A percentile compares a stretch with the other conserved stretches of the same genome.
Conservation (phyloP, 2,113 vertebrate genomes). For the Tiliqua scincoides region DNA sequence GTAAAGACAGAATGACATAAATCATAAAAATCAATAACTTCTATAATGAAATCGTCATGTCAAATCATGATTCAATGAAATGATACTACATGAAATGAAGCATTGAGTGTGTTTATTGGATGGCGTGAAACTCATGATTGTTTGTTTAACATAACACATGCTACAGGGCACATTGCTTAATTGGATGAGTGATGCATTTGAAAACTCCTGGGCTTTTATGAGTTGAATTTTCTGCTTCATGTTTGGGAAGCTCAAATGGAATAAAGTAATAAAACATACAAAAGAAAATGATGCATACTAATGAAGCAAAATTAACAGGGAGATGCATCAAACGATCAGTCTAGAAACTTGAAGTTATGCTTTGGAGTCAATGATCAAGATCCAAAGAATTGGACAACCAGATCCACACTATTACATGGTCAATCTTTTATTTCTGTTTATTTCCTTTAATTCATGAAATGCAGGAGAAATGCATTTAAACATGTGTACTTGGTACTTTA, state of each 20-base stretch:
- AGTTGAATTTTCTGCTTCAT: conserved; percentile 17
- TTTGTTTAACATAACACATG: conserved; percentile 19
- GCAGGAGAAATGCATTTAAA: no score
- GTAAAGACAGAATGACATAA: conserved; percentile 1
- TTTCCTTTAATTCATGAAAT: no score
- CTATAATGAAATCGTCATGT: conserved; percentile 10
- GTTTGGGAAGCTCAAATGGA: conserved; percentile 17
- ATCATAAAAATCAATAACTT: conserved; percentile 28
- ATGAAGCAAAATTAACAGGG: conserved; percentile 3
- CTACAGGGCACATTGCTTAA: conserved; percentile 30
- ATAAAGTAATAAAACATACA: conserved; percentile 7
- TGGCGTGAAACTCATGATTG: not conserved
- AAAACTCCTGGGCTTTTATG: conserved; percentile 22
- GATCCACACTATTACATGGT: no score
- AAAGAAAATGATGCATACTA: conserved; percentile 16
- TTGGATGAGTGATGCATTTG: conserved; percentile 23
- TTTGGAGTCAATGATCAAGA: not conserved
- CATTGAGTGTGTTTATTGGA: conserved; percentile 13
- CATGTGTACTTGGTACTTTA: no score
- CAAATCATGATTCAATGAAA: conserved; percentile 15
- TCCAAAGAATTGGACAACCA: not conserved
- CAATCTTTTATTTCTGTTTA: no score
- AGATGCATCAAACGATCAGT: not conserved
- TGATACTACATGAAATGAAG: conserved; percentile 3
- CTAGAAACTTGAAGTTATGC: not conserved